Conservation (phyloP, 1,140 invertebrate genomes). For the Scaptomyza pallida region DNA sequence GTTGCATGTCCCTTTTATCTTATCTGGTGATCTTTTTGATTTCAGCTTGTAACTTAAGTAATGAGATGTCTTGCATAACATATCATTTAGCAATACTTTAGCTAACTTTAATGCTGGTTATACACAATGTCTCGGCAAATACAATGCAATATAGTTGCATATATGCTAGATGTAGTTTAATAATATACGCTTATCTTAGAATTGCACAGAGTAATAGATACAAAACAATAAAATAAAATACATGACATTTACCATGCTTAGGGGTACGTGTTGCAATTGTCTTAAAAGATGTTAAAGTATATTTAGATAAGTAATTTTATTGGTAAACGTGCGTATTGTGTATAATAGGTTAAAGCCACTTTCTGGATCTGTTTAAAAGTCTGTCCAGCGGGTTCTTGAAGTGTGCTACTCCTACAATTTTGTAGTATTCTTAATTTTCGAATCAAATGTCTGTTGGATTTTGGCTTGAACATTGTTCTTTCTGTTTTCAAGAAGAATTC, state of each 20-base stretch:
- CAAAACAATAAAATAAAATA: conserved; percentile 30
- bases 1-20: not conserved
- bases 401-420: conserved; percentile 31
- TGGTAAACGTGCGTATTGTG: conserved; percentile 23
- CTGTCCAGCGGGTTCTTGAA: conserved; percentile 68
- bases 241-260: not conserved
- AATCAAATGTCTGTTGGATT: conserved; percentile 44
- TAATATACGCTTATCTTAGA: conserved; percentile 46
- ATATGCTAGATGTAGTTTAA: conserved; percentile 38
- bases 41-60: conserved; percentile 42
- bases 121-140: conserved; percentile 59
- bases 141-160: conserved; percentile 41
- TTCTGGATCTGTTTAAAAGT: conserved; percentile 45
- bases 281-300: conserved; percentile 59
- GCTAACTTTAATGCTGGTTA: conserved; percentile 43
- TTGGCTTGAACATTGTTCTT: conserved; percentile 41
- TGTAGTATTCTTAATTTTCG: conserved; percentile 12
- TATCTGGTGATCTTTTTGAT: conserved; percentile 4
- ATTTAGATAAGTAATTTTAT: conserved; percentile 31
- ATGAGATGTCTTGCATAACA: conserved; percentile 39
- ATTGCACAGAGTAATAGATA: conserved; percentile 65
- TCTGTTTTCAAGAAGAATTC: conserved; percentile 8
- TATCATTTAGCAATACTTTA: conserved; percentile 69
- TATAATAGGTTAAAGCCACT: conserved; percentile 44
- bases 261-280: conserved; percentile 16